Evolutionary conservation across 1,140 invertebrate genomes (phyloP), one percentile per base, ranked within the genome.

Genomic region (Drosophila pachea): DNA sequence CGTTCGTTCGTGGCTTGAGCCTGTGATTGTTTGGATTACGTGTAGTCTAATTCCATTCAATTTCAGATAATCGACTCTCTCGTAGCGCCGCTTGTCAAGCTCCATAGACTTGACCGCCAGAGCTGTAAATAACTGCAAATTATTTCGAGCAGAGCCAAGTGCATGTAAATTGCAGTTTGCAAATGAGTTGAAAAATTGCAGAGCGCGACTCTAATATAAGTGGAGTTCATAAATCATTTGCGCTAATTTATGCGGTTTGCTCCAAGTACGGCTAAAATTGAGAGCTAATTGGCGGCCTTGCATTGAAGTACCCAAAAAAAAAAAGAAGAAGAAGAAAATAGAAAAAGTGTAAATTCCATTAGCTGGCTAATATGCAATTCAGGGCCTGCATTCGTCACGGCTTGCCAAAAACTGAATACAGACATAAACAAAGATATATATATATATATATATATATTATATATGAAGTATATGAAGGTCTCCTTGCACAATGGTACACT

Each of bases 161-260:
- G 55, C 63, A 65, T 60, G 60, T 59, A 73, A 75, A 67, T 55
- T 59, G 63, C 68, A 45, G 62, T 50, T 54, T 58, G 66, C 65
- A 78, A 83, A 83, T 83, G 72, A 78, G 75, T 83, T 84, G 78
- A 61, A 84, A 83, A 83, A 84, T 83, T 83, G 68, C 56, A 73
- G 61, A 73, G 59, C 54, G 48, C 45, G 49, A 38, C 48, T 78
- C 22, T 22, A 22, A 22, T 22, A 62, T 43, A 62, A 61, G 65
- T 75, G 43, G 73, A 83, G 68, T 84, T 67, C 65, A 83, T 78
- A 78, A 84, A 78, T 83, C 59, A 83, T 75, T 78, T 84, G 78
- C 73, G 79, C 59, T 76, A 78, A 67, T 64, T 55, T 35, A 7
- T 74, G 52, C 52, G 36, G 36, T 64, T 73, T 64, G 59, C 38